phyloP scores from a whole-genome alignment of 2,888 invertebrate genomes.

The Onthophagus sagittarius region DNA sequence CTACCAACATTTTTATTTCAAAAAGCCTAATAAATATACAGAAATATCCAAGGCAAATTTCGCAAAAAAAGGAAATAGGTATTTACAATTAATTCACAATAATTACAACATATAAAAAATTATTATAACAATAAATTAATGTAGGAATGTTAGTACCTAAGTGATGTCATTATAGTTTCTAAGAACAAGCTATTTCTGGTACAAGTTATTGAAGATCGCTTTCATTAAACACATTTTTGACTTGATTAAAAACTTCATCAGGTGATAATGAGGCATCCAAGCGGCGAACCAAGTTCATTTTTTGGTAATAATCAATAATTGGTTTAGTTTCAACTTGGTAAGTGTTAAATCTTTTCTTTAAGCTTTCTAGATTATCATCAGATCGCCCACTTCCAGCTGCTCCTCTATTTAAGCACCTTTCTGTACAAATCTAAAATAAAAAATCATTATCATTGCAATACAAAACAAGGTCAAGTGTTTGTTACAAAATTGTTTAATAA shows the following conservation, averaged over 20 bases:
- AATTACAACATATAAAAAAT: neutral
- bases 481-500: conserved; percentile 9
- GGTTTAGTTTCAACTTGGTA: conserved; percentile 85
- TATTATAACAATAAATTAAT: neutral
- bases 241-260: conserved; percentile 57
- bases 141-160: conserved; percentile 9
- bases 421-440: conserved; percentile 65
- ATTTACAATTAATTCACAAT: neutral
- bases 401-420: conserved; percentile 83
- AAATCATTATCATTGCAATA: neutral
- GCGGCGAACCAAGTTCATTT: conserved; percentile 64
- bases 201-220: neutral
- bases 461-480: neutral
- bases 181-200: neutral
- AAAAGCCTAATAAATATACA: too few relatives aligned
- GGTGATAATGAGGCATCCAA: conserved; percentile 69
- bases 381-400: conserved; percentile 85
- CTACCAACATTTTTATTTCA: too few relatives aligned
- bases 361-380: conserved; percentile 89
- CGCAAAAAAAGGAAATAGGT: neutral
- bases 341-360: conserved; percentile 83
- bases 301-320: conserved; percentile 79
- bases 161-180: neutral
- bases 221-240: conserved; percentile 38
- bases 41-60: too few relatives aligned